phyloP scores from a whole-genome alignment of 2,113 vertebrate species.

The Eptatretus burgeri region DNA sequence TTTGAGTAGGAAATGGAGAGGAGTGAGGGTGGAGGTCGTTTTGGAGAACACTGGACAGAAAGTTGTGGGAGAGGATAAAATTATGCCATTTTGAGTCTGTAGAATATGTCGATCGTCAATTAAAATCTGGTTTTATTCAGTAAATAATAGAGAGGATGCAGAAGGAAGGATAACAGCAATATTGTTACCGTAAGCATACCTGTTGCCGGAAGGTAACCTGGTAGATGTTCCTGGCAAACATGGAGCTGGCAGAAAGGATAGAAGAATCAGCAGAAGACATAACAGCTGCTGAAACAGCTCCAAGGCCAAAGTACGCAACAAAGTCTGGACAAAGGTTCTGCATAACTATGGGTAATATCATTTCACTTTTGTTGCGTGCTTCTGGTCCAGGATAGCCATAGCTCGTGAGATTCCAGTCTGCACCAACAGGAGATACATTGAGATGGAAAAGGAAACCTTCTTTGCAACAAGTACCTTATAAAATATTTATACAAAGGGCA shows the following conservation, averaged over 20 bases:
- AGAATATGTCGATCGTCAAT: too few relatives aligned
- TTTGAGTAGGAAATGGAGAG: too few relatives aligned
- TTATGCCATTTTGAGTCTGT: too few relatives aligned
- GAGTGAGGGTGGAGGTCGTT: too few relatives aligned
- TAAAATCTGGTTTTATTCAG: too few relatives aligned
- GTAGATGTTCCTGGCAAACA: conserved; percentile 93
- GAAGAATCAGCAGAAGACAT: conserved; percentile 22
- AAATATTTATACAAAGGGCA: too few relatives aligned
- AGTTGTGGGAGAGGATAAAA: too few relatives aligned
- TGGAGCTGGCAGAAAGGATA: conserved; percentile 82
- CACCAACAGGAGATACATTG: background rate
- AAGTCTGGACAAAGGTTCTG: conserved; percentile 5
- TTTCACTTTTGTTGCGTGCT: conserved; percentile 3
- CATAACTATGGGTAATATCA: conserved; percentile 6
- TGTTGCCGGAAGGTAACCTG: conserved; percentile 73
- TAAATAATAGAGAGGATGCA: too few relatives aligned
- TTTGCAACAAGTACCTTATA: too few relatives aligned
- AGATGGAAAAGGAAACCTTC: conserved; percentile 29
- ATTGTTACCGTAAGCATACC: conserved; percentile 16
- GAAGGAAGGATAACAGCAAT: too few relatives aligned
- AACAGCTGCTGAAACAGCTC: conserved; percentile 1
- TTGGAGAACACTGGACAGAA: too few relatives aligned
- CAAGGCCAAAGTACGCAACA: conserved; percentile 1
- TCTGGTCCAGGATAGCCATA: conserved; percentile 2
- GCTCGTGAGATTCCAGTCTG: conserved; percentile 5